Evolutionary conservation across 2,888 invertebrate genomes (phyloP), one percentile per base, ranked within the genome.

Genomic region (Camptogramma bilineatum): DNA sequence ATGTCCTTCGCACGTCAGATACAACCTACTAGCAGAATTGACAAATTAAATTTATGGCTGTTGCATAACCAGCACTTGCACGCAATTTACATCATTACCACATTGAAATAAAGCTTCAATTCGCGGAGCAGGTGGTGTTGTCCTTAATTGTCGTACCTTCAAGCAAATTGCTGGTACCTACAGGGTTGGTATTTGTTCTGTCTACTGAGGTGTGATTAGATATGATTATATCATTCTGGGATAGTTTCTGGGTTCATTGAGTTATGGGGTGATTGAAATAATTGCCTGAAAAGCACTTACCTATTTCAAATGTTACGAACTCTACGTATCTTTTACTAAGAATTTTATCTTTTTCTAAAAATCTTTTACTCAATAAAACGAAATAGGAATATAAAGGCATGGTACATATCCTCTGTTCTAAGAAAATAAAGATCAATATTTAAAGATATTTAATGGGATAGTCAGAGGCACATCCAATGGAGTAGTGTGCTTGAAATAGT

Each of bases 1-100:
- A 65, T 72, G 77, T 78, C 81, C 81, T 82, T 81, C 77, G 66
- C 54, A 52, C 68, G 76, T 80, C 78, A 71, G 71, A 72, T 78
- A 66, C 67, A 71, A 70, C 82, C 82, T 77, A 82, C 82, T 62
- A 61, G 53, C 67, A 59, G 62, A 69, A 79, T 74, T 76, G 80
- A 80, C 79, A 80, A 80, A 79, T 81, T 76, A 74, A 73, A 76
- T 77, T 77, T 66, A 66, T 62, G n/a, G 58, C 51, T 62, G 28
- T 58, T 66, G 51, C 44, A 31, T 54, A 66, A 66, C 50, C 47
- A 17, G 51, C 53, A 39, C 19, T 52, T 42, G 31, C 21, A 56
- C 28, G 44, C 60, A 47, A 55, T 47, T 60, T 52, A 9, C 50
- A 57, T 53, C 65, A 53, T 34, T 61, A 65, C 34, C 21, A 44